Evolutionary conservation across 2,113 vertebrate genomes (phyloP).

Genomic region (Plotosus lineatus): DNA sequence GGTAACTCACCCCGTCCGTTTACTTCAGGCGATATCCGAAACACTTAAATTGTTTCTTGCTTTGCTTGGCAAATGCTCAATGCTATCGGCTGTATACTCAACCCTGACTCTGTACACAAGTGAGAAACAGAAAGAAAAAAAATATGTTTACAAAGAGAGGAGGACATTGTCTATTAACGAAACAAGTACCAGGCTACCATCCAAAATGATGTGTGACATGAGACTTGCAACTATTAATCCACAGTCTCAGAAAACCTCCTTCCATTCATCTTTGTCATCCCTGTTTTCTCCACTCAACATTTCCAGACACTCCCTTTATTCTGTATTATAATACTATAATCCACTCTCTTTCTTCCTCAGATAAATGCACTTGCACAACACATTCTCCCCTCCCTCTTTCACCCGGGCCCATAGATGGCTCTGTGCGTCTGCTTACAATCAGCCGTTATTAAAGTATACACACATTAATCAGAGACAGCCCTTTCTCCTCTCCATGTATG

Average conservation of each 20-base stretch:
- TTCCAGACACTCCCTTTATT: constrained; percentile 23
- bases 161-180: background rate
- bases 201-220: background rate
- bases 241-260: background rate
- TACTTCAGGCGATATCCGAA: constrained; percentile 5
- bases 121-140: background rate
- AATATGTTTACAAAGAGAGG: background rate
- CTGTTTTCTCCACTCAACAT: constrained; percentile 2
- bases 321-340: constrained; percentile 1
- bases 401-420: constrained; percentile 45
- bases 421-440: constrained; percentile 51
- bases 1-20: background rate
- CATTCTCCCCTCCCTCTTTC: background rate
- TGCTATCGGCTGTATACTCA: background rate
- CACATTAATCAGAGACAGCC: constrained; percentile 69
- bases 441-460: constrained; percentile 67
- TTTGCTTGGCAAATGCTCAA: constrained; percentile 26
- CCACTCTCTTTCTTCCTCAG: background rate
- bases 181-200: background rate
- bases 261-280: constrained; percentile 8
- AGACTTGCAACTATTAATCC: background rate
- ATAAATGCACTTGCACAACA: constrained; percentile 19
- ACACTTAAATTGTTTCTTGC: background rate
- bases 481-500: constrained; percentile 73
- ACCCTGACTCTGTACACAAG: background rate